phyloP scores from a whole-genome alignment of 92 coral and sea anemone genomes.

The Porites evermanni region DNA sequence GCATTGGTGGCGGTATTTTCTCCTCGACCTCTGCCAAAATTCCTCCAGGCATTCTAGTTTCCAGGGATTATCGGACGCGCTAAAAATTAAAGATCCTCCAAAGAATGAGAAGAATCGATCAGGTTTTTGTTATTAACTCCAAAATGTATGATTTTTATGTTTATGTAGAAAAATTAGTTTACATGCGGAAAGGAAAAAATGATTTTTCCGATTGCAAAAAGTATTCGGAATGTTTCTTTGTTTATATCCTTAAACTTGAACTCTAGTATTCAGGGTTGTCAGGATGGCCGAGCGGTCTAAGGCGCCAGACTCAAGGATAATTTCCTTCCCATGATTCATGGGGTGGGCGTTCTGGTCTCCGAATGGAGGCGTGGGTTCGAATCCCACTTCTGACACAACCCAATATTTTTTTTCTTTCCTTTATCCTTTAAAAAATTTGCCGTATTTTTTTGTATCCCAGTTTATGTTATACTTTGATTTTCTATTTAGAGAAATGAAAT shows the following conservation, averaged over 20 bases:
- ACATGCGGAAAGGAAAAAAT: background rate
- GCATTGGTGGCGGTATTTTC: slow-evolving; percentile 2
- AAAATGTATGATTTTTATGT: background rate
- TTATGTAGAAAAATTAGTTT: background rate
- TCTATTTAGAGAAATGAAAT: too few relatives aligned
- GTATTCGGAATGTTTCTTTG: too few relatives aligned
- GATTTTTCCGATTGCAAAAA: too few relatives aligned
- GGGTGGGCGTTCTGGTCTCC: slow-evolving; percentile 99
- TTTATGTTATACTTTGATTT: too few relatives aligned
- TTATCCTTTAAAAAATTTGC: background rate
- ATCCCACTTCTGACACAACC: slow-evolving; percentile 99
- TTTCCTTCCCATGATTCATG: slow-evolving; percentile 81
- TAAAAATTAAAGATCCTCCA: background rate
- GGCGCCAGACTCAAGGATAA: slow-evolving; percentile 99
- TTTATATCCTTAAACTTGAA: background rate
- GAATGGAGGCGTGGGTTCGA: slow-evolving; percentile 99
- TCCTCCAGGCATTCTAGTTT: background rate
- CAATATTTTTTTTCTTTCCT: background rate
- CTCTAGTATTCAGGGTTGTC: slow-evolving; percentile 56
- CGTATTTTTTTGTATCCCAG: background rate
- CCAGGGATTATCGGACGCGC: slow-evolving; percentile 33
- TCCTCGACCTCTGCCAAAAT: background rate
- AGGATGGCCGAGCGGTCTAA: slow-evolving; percentile 99
- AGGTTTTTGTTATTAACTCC: background rate
- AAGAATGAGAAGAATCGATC: background rate